Evolutionary conservation across 37 sponge, comb jelly and placozoan genomes (phyloP).

Genomic region (Aplysina aerophoba): DNA sequence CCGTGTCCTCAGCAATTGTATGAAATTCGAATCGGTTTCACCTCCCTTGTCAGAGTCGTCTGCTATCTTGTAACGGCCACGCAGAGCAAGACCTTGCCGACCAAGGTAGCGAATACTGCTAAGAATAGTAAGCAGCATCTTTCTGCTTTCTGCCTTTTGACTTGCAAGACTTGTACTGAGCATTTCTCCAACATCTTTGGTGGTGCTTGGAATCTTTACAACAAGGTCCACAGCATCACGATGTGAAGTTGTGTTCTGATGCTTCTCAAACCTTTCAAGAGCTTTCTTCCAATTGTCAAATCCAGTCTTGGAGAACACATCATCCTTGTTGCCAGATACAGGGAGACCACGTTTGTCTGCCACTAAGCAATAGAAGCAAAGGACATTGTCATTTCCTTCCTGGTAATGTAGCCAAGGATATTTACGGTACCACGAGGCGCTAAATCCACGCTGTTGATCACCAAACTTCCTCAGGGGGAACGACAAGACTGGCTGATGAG

Average conservation of each 20-base stretch:
- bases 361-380: slow-evolving; percentile 20
- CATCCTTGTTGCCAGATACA: background rate
- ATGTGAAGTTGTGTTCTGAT: too few species aligned
- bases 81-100: slow-evolving; percentile 12
- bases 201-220: slow-evolving; percentile 36
- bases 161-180: slow-evolving; percentile 30
- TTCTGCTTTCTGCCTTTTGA: slow-evolving; percentile 35
- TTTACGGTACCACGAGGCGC: slow-evolving; percentile 45
- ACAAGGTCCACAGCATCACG: slow-evolving; percentile 40
- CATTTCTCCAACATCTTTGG: slow-evolving; percentile 32
- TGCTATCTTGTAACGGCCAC: too few species aligned
- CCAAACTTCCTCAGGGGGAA: slow-evolving; percentile 47
- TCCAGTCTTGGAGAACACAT: slow-evolving; percentile 21
- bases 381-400: background rate
- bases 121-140: too few species aligned
- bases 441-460: slow-evolving; percentile 40
- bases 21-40: slow-evolving; percentile 12
- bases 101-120: too few species aligned
- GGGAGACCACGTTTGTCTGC: background rate
- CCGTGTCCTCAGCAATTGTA: background rate
- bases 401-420: slow-evolving; percentile 40
- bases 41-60: too few species aligned
- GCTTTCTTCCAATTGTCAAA: too few species aligned
- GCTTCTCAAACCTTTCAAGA: too few species aligned
- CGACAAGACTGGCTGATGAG: slow-evolving; percentile 31